Conservation (phyloP, 2,888 invertebrate genomes). For the Torymus aiolomorphi region DNA sequence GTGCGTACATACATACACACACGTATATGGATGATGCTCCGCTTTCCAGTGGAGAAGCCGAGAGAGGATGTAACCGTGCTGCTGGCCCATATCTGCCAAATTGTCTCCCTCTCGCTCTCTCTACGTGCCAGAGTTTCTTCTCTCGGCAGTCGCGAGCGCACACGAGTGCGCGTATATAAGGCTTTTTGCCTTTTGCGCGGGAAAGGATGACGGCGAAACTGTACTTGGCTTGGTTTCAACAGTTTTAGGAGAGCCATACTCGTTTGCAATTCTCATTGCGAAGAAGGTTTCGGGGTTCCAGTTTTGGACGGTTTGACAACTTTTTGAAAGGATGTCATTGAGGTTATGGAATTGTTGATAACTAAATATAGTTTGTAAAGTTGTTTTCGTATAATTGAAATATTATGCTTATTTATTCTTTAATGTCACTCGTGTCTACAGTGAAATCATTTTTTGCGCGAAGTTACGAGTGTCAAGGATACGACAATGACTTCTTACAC, state of each 20-base stretch:
- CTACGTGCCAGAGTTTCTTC: no score
- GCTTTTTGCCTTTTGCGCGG: not conserved
- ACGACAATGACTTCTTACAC: slow-evolving; percentile 19
- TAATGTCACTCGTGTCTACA: no score
- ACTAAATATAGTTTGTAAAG: no score
- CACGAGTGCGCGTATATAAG: not conserved
- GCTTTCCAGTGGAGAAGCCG: slow-evolving; percentile 57
- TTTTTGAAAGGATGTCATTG: no score
- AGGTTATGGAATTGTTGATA: no score
- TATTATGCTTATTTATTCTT: no score
- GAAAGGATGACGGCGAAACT: slow-evolving; percentile 1
- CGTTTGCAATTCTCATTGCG: no score
- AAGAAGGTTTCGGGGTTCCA: no score
- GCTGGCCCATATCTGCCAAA: slow-evolving; percentile 62
- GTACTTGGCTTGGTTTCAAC: slow-evolving; percentile 1
- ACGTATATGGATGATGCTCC: slow-evolving; percentile 35
- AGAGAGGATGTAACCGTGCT: slow-evolving; percentile 46
- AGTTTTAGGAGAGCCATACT: not conserved
- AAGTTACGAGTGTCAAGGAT: not conserved
- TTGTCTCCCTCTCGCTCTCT: slow-evolving; percentile 26
- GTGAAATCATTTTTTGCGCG: not conserved
- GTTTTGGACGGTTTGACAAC: no score
- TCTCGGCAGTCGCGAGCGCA: no score
- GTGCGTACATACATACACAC: not conserved
- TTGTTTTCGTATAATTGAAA: no score